Percentiles rank a stretch among this genome's conserved stretches.
phyloP scores from a whole-genome alignment of 2,888 invertebrate genomes.

The Metalampra italica region DNA sequence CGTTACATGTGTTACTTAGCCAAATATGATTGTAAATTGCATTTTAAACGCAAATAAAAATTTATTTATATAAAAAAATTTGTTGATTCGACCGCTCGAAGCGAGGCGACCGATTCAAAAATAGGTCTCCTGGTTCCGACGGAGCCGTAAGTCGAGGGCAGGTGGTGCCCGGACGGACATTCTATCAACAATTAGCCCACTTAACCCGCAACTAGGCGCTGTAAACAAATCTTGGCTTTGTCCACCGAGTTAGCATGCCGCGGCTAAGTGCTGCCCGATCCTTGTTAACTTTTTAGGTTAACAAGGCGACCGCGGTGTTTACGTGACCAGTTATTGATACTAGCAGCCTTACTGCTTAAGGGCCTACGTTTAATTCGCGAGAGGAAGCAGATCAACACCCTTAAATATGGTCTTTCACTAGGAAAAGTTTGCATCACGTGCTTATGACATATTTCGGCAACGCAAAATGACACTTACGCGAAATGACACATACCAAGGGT shows the following conservation, averaged over 20 bases:
- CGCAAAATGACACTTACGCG: too few relatives aligned
- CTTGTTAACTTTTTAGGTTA: constrained; percentile 75
- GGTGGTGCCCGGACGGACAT: constrained; percentile 42
- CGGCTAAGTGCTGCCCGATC: constrained; percentile 71
- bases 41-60: too few relatives aligned
- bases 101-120: too few relatives aligned
- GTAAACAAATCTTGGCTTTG: constrained; percentile 70
- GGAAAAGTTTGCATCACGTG: too few relatives aligned
- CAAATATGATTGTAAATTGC: too few relatives aligned
- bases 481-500: too few relatives aligned
- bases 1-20: too few relatives aligned
- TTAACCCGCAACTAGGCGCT: constrained; percentile 69
- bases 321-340: constrained; percentile 45
- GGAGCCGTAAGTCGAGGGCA: constrained; percentile 15
- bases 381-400: not conserved
- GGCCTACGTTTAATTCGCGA: constrained; percentile 10
- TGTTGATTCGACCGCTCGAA: too few relatives aligned
- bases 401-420: too few relatives aligned
- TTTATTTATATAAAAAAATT: too few relatives aligned
- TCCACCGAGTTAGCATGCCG: constrained; percentile 57
- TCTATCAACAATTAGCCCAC: constrained; percentile 70
- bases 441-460: too few relatives aligned
- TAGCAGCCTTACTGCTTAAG: constrained; percentile 47
- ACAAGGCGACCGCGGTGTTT: constrained; percentile 64
- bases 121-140: too few relatives aligned